A percentile compares a stretch with the other conserved stretches of the same genome.
Evolutionary conservation across 2,113 vertebrate genomes (phyloP).

Genomic region (Phalacrocorax brasilianus): DNA sequence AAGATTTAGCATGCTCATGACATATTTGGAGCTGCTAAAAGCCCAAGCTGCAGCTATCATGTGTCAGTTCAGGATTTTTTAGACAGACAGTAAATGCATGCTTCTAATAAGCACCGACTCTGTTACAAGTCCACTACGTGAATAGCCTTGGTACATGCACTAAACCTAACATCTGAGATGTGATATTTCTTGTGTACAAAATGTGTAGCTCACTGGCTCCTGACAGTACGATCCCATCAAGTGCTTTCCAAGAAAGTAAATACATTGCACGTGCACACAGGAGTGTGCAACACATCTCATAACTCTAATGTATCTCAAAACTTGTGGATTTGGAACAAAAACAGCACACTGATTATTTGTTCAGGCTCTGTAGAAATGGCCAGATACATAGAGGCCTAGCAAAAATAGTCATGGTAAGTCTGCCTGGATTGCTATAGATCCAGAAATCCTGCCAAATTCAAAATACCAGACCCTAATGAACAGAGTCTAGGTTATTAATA

Average conservation of each 20-base stretch:
- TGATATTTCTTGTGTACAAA: background rate
- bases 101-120: background rate
- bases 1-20: background rate
- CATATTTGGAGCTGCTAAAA: background rate
- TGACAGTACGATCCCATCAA: background rate
- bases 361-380: background rate
- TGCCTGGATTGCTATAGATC: background rate
- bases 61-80: background rate
- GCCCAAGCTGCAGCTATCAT: background rate
- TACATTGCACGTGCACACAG: rapidly evolving
- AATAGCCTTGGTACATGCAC: background rate
- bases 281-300: too few species aligned
- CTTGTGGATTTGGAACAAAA: background rate
- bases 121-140: background rate
- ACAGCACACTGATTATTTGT: background rate
- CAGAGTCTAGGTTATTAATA: background rate
- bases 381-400: background rate
- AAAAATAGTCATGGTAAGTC: background rate
- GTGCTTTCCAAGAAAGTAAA: background rate
- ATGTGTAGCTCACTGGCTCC: background rate
- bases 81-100: background rate
- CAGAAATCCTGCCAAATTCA: background rate
- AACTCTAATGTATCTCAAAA: background rate
- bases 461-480: background rate
- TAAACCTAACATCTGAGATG: background rate